Evolutionary conservation across 1,140 invertebrate species (phyloP), one percentile per base, ranked within the genome.

Genomic region (Berghia stephanieae): DNA sequence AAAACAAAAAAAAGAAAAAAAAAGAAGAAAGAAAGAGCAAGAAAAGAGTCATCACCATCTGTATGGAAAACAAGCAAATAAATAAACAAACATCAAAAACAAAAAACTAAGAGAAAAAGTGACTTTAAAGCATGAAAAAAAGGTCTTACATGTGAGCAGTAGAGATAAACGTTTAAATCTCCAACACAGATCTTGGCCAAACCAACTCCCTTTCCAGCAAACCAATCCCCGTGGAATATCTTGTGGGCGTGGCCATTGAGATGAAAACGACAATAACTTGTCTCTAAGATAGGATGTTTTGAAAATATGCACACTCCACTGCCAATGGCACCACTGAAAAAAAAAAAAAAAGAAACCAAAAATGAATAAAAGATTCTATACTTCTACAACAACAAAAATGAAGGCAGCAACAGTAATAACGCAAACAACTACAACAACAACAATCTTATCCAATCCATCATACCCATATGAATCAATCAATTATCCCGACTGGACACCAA

Each of bases 221-320:
- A 99, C 97, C 97, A 99, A 88, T 99, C 97, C 1, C 96, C 97
- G 90, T 98, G 97, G 66, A 96, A 95, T 80, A 99, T 92, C 90
- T 97, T 98, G 88, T 99, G 97, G 71, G 97, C 93, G 86, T 98
- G 98, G 3, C 97, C 97, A 92, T 99, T 99, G n/a, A 99, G 90
- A 42, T 95, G 92, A 94, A 95, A 99, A 77, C 94, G 93, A 89
- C 97, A 95, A 83, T 96, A 97, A 85, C 97, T 94, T 0, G 94
- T 94, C 86, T 96, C 94, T 83, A 94, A 90, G 60, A 99, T 97
- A n/a, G 92, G 91, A 90, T 94, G 94, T 87, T 93, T 94, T 34
- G 96, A 97, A 78, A 99, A 94, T 44, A 98, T 92, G 89, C 97
- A 96, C 31, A 97, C 88, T 21, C 97, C 97, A 78, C 96, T 97